phyloP scores from a whole-genome alignment of 2,113 vertebrate species.

The Leucosticte australis region DNA sequence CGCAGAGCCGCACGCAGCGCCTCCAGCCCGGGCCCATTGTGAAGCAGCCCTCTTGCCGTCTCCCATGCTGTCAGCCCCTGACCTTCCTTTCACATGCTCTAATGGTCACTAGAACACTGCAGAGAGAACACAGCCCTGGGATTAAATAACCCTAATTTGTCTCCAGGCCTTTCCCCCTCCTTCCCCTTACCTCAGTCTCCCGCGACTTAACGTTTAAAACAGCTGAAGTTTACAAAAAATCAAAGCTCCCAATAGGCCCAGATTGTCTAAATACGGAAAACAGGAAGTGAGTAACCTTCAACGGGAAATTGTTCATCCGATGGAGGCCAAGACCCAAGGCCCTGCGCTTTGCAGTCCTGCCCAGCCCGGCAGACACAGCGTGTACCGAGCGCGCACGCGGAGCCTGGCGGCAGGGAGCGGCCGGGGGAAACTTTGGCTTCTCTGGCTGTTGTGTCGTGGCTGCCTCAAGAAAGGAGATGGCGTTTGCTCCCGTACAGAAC shows the following conservation, averaged over 20 bases:
- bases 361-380: not conserved
- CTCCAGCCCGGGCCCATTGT: not conserved
- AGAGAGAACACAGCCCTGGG: not conserved
- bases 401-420: not conserved
- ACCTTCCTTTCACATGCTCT: constrained; percentile 43
- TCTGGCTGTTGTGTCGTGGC: rapidly evolving
- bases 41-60: not conserved
- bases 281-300: constrained; percentile 84
- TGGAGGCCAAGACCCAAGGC: constrained; percentile 70
- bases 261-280: constrained; percentile 77
- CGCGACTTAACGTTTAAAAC: constrained; percentile 56
- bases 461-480: not conserved
- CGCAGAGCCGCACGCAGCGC: not conserved
- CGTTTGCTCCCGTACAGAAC: not conserved
- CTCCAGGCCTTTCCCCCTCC: constrained; percentile 29
- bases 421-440: not conserved
- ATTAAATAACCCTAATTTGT: constrained; percentile 26
- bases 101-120: not conserved
- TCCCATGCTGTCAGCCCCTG: constrained; percentile 9
- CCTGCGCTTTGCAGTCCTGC: not conserved
- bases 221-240: constrained; percentile 75
- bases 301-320: constrained; percentile 87
- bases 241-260: constrained; percentile 69
- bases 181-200: not conserved
- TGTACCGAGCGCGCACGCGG: rapidly evolving